A percentile compares a stretch with the other conserved stretches of the same genome.
phyloP scores from a whole-genome alignment of 2,888 invertebrate genomes.

The Noctua pronuba region DNA sequence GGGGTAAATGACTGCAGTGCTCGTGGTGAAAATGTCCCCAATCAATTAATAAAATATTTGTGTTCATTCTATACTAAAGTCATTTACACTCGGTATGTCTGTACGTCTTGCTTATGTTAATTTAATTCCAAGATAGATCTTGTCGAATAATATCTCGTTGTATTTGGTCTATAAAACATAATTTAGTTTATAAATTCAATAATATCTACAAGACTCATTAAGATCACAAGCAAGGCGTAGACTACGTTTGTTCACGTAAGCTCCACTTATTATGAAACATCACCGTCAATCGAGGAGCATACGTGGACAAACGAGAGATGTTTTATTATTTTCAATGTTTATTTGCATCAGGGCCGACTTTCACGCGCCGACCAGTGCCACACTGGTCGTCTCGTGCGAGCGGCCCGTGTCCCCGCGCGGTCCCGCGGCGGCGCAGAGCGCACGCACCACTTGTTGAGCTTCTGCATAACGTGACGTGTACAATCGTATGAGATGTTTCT shows the following conservation, averaged over 20 bases:
- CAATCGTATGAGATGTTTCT: not conserved
- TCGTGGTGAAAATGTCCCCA: not conserved
- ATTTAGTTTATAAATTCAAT: not conserved
- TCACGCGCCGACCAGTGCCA: not conserved
- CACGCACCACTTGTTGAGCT: not conserved
- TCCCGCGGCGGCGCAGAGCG: not conserved
- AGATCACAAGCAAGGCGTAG: constrained; percentile 29
- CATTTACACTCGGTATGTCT: not conserved
- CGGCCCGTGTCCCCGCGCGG: not conserved
- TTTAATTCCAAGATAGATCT: too few species aligned
- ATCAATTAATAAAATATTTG: not conserved
- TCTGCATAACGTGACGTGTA: not conserved
- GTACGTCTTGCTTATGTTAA: constrained; percentile 25
- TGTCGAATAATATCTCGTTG: not conserved
- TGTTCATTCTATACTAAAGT: not conserved
- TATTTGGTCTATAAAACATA: not conserved
- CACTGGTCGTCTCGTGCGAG: not conserved
- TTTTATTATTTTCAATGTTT: constrained; percentile 37
- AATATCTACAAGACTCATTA: not conserved
- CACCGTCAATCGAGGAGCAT: not conserved
- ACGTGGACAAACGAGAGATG: constrained; percentile 4
- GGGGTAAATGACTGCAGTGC: not conserved
- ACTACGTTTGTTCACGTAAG: constrained; percentile 2
- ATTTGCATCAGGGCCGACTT: constrained; percentile 35
- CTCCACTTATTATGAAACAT: not conserved